Percentiles rank a stretch among this genome's conserved stretches.
These are phyloP conservation scores for Neosalanx taihuensis DNA, from an alignment of 2,797 vertebrate species.

Conservation along the genomic window DNA sequence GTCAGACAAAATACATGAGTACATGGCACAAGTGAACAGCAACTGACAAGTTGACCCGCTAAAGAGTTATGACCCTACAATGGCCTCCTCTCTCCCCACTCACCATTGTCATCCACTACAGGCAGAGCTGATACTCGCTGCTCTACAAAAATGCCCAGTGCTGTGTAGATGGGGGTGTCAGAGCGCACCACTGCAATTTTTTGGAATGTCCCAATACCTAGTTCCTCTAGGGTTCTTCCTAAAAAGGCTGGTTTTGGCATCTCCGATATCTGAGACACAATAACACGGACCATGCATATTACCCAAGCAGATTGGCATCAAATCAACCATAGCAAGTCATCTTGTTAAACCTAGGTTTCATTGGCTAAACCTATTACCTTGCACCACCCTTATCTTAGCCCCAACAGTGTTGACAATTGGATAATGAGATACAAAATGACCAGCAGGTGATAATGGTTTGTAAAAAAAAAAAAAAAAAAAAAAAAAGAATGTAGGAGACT, in stretches of 20 bases:
- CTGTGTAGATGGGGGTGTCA: constrained; percentile 91
- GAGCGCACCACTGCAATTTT: constrained; percentile 91
- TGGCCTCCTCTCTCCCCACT: constrained; percentile 33
- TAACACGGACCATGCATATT: background rate
- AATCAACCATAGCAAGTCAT: background rate
- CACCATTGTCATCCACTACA: constrained; percentile 92
- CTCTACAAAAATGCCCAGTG: constrained; percentile 95
- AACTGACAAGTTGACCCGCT: background rate
- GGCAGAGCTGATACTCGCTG: constrained; percentile 93
- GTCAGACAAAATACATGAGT: constrained; percentile 32
- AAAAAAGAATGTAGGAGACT: constrained; percentile 57
- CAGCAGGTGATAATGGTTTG: constrained; percentile 2
- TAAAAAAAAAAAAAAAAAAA: background rate
- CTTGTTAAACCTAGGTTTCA: background rate
- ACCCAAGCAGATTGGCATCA: background rate
- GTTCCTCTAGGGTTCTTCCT: constrained; percentile 81
- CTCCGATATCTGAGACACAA: constrained; percentile 85
- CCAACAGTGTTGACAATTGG: background rate
- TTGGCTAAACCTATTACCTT: background rate
- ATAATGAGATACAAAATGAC: background rate
- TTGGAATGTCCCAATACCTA: constrained; percentile 89
- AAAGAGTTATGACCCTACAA: background rate
- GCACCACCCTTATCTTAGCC: background rate
- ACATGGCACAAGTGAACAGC: background rate
- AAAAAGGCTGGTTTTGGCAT: constrained; percentile 92